Evolutionary conservation across 2,888 invertebrate species (phyloP), one percentile per base, ranked within the genome.

Genomic region (Mechanitis mazaeus): DNA sequence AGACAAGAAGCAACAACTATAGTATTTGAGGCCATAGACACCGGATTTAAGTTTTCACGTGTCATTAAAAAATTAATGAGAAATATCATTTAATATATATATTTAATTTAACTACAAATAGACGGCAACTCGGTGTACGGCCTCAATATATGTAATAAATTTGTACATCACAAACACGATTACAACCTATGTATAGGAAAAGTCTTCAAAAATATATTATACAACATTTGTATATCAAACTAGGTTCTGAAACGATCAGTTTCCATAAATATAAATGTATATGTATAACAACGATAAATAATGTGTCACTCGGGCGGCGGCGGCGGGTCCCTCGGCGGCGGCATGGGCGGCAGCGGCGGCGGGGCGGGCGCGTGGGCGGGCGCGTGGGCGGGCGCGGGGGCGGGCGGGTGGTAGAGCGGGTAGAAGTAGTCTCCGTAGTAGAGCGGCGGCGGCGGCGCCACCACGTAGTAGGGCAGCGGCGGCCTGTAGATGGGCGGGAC

Each of bases 281-380:
- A 3, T 9, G 3, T 45, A 56, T 56, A 11, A 9, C 7, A 45
- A 56, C 38, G 42, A 45, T 20, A 56, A 42, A 42, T 31, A 45
- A 6, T 28, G n/a, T 35, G 45, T 61, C 61, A 84, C 64, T 87
- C 87, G 0, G 92, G 92, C 50, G 93, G 94, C 12, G 93, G 93
- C 33, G 93, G 93, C 6, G 93, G 92, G 58, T 89, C 86, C 54
- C 90, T 87, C 1, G 93, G 93, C 45, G 93, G 93, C 9, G 93
- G 93, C 70, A 91, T 92, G 60, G 84, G 81, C 3, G 92, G 93
- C 68, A 92, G 75, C 2, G 92, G 92, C 57, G 84, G 88, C 56
- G 77, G 78, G 67, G 92, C 91, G 60, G 92, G 90, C 70, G 38
- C 5, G 5, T 47, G 92, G 91, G 20, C 20, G 31, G 56, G 62